These are phyloP conservation scores for Cerastis leucographa DNA, from an alignment of 2,888 invertebrate species.

Conservation along the genomic window DNA sequence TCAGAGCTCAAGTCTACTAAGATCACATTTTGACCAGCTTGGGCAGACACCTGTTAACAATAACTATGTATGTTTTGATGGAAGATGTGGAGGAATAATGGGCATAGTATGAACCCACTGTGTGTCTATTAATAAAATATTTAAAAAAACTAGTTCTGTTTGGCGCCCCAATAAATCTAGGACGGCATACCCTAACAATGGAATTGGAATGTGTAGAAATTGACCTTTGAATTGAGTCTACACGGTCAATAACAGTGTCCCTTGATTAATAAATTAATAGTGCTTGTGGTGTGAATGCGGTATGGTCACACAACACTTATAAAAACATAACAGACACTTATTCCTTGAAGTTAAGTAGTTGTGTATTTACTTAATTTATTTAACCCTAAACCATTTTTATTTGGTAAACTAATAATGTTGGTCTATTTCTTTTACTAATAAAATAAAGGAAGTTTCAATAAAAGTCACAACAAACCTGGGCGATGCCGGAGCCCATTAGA, in stretches of 20 bases:
- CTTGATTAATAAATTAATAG: neutral
- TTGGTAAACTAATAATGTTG: neutral
- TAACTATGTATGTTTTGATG: neutral
- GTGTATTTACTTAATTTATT: neutral
- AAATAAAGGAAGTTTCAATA: neutral
- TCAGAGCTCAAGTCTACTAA: constrained; percentile 94
- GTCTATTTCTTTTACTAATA: neutral
- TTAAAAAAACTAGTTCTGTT: neutral
- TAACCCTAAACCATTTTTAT: neutral
- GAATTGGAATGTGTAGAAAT: neutral
- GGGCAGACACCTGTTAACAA: constrained; percentile 93
- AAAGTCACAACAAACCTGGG: constrained; percentile 92
- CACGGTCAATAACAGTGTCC: neutral
- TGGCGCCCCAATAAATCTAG: neutral
- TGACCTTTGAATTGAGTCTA: neutral
- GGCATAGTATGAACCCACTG: neutral
- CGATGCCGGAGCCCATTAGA: constrained; percentile 97
- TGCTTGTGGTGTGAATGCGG: neutral
- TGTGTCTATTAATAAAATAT: neutral
- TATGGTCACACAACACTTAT: neutral
- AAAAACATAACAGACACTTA: no score
- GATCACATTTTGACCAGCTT: constrained; percentile 95
- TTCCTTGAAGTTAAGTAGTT: no score
- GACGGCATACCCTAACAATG: neutral
- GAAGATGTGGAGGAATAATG: neutral